Base-by-base conservation (phyloP, 2,888 invertebrate genomes). In the Lithodes maja region DNA sequence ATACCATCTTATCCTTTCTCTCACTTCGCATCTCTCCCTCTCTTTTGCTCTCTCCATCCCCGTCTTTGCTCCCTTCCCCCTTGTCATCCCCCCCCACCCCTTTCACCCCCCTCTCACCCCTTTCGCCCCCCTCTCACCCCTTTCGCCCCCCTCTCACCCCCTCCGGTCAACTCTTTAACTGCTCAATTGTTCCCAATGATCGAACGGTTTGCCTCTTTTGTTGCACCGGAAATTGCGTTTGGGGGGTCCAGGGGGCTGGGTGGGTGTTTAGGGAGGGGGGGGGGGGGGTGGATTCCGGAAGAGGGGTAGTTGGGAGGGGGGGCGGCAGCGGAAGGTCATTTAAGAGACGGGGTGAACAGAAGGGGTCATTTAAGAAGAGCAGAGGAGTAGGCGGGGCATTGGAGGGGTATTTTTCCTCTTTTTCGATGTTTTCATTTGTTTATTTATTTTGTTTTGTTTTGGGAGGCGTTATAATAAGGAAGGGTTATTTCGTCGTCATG, bases 171-270 rank as follows among this genome's bases (percentile, higher is more conserved):
- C 75, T 75, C 50, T 75, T 2, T 75, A 33, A n/a, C 75, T 17
- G 17, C 75, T 12, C 61, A 61, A 61, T 61, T 61, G 61, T 61
- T 61, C 61, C 61, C 7, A 61, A 61, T 61, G 61, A 61, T 61
- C 61, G 61, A 61, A 5, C 61, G 61, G 61, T 61, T 61, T 61
- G 61, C 61, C 61, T 61, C 75, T 75, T 75, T 49, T 75, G 33
- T 75, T 49, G 33, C 49, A 1, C 75, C 75, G 49, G 17, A 49
- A 75, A 75, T 75, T 75, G 33, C 75, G 49, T 75, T 3, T 2
- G 2, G 33, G 49, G 49, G 9, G 9, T 7, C 15, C 61, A 12
- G 61, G 61, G 61, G 12, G 61, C 61, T 61, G 61, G 61, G 61
- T 5, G 61, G 12, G 12, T 5, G 61, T 5, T 5, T 5, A 61